Evolutionary conservation across 2,797 vertebrate species (phyloP).

Genomic region (Hoplostethus mediterraneus): DNA sequence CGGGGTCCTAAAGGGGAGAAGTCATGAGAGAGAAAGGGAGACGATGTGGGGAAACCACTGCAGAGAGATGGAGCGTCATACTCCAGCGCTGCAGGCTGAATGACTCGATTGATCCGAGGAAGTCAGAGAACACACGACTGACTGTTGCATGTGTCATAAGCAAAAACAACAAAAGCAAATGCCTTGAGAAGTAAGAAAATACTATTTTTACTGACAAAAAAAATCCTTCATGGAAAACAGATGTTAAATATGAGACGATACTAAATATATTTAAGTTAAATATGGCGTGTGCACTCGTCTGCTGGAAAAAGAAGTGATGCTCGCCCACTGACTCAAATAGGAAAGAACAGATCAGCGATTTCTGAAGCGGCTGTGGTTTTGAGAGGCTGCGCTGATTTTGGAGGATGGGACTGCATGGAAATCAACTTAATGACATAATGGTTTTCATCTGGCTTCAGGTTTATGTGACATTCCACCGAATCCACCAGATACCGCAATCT

Average conservation of each 20-base stretch:
- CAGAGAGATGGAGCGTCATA: constrained; percentile 8
- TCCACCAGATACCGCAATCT: constrained; percentile 4
- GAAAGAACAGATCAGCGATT: no score
- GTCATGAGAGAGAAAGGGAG: background rate
- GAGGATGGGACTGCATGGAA: constrained; percentile 50
- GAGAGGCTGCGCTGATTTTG: constrained; percentile 39
- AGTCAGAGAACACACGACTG: background rate
- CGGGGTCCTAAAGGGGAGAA: background rate
- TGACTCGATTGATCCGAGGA: background rate
- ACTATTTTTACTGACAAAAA: background rate
- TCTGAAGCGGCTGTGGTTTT: constrained; percentile 9
- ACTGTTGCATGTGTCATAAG: background rate
- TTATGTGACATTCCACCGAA: constrained; percentile 41
- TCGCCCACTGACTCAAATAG: background rate
- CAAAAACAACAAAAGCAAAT: constrained; percentile 5
- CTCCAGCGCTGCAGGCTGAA: background rate
- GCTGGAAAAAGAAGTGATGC: constrained; percentile 27
- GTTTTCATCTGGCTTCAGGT: constrained; percentile 54
- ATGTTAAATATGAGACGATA: no score
- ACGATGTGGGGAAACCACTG: background rate
- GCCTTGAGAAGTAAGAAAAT: background rate
- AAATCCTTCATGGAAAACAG: constrained; percentile 10
- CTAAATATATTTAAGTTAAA: no score
- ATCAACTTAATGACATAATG: constrained; percentile 52
- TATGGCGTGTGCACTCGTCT: no score